Base-by-base conservation (phyloP, 2,888 invertebrate genomes). In the Ochropleura plecta region DNA sequence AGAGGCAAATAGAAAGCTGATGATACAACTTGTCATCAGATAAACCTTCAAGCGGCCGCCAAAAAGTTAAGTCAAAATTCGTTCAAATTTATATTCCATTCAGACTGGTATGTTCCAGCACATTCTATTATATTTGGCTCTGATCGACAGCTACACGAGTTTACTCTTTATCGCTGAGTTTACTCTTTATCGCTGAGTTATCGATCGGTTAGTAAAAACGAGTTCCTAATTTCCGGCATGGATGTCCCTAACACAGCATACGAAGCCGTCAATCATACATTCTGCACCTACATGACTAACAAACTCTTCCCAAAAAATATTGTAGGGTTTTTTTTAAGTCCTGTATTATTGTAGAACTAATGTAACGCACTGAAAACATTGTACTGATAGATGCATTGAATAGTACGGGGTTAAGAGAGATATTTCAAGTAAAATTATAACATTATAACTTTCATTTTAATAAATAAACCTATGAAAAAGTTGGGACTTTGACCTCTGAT, bases 131-230 rank as follows among this genome's bases (percentile, higher is more conserved):
- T 48, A 6, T 62, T 18, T 18, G 46, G n/a, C 10, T 20, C 10
- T n/a, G 30, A 59, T 77, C 44, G n/a, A 59, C 40, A 51, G 16
- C 9, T 40, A 9, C 30, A 16, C 48, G 30, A 20, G 2, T 51
- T 1, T 20, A 44, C 42, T n/a, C 12, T 20, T 44, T 75, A 66
- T 64, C 42, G 20, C 40, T 57, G 12, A 5, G 30, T 44, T 70
- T 20, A 44, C 42, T n/a, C 12, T 20, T 44, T 75, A 66, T 64
- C 42, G 20, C 40, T 57, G 12, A 5, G 30, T 44, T 70, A 70
- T 53, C 62, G 48, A 49, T 57, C 16, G 14, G 18, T 20, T 42
- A 40, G 49, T 42, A 63, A n/a, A 55, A 63, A 46, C 16, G 4
- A 40, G 49, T 51, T 49, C 10, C 63, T 30, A 51, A 70, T 68